Conservation (phyloP, 2,888 invertebrate species). For the Synanthedon formicaeformis region DNA sequence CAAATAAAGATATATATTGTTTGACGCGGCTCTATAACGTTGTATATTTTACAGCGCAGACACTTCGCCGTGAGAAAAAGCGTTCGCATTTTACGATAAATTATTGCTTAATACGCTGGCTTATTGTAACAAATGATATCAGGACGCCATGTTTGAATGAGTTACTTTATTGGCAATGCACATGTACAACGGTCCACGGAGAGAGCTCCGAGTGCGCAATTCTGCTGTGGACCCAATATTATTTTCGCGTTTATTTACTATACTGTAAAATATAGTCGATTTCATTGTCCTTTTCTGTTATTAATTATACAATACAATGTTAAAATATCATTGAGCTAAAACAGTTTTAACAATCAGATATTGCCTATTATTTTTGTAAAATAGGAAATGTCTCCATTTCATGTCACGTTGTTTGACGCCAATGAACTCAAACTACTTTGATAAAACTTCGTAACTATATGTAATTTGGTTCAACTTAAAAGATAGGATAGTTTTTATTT, state of each 20-base stretch:
- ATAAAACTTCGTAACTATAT: too few species aligned
- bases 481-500: too few species aligned
- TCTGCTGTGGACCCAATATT: neutral
- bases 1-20: slow-evolving; percentile 13
- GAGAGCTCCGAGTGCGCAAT: neutral
- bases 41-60: slow-evolving; percentile 17
- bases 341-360: too few species aligned
- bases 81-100: slow-evolving; percentile 17
- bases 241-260: neutral
- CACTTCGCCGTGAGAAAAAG: slow-evolving; percentile 15
- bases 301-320: too few species aligned
- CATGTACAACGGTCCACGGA: neutral
- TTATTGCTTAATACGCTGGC: slow-evolving; percentile 15
- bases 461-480: too few species aligned
- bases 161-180: neutral
- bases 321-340: too few species aligned
- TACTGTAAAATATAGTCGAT: too few species aligned
- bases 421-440: too few species aligned
- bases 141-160: neutral
- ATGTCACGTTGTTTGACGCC: too few species aligned
- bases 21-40: slow-evolving; percentile 17
- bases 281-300: too few species aligned
- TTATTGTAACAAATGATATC: slow-evolving; percentile 6
- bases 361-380: too few species aligned
- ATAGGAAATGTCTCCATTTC: too few species aligned